phyloP scores from a whole-genome alignment of 2,113 vertebrate genomes.

The Hyla sarda region DNA sequence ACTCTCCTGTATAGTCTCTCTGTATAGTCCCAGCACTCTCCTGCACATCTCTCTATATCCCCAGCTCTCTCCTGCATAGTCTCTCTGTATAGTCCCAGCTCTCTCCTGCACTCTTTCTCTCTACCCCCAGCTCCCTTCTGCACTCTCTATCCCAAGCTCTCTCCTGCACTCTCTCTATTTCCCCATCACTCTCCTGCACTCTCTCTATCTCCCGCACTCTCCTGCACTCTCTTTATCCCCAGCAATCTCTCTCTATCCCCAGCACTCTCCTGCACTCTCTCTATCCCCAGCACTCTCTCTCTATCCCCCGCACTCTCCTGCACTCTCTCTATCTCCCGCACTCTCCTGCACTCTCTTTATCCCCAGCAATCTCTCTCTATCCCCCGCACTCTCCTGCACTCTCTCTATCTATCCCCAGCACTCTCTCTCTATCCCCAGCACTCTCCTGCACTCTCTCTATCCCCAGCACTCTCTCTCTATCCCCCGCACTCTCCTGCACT shows the following conservation, averaged over 20 bases:
- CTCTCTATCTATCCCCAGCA: not conserved
- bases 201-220: not conserved
- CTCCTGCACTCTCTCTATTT: not conserved
- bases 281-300: not conserved
- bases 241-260: not conserved
- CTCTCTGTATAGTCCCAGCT: not conserved
- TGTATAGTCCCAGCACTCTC: rapidly evolving
- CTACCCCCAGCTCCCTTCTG: not conserved
- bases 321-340: not conserved
- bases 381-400: not conserved
- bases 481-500: not conserved
- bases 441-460: not conserved
- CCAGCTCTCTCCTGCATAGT: not conserved
- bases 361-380: not conserved
- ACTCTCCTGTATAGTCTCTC: not conserved
- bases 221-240: not conserved
- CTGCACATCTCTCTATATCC: not conserved
- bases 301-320: not conserved
- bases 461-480: not conserved
- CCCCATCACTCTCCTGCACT: not conserved
- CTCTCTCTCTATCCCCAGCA: not conserved
- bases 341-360: not conserved
- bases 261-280: not conserved
- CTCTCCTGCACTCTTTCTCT: not conserved
- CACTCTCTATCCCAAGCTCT: not conserved